phyloP scores from a whole-genome alignment of 2,888 invertebrate genomes.

The Diachrysia chrysitis region DNA sequence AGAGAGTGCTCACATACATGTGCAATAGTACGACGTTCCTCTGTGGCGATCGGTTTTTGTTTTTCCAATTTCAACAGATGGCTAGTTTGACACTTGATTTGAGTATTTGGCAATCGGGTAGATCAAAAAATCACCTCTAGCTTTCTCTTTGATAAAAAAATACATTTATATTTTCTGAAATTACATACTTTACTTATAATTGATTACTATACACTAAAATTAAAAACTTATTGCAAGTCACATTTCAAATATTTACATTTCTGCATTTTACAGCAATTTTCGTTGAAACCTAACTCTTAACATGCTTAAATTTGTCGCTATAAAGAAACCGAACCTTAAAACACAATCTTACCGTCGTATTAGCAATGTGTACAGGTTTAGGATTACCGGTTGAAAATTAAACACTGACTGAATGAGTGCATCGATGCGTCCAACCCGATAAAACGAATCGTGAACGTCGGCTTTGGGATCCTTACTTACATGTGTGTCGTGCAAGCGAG shows the following conservation, averaged over 20 bases:
- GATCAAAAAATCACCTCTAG: neutral
- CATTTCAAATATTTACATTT: too few relatives aligned
- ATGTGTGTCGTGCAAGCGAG: constrained; percentile 71
- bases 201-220: too few relatives aligned
- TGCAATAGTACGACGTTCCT: constrained; percentile 25
- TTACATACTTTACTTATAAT: too few relatives aligned
- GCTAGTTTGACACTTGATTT: constrained; percentile 9
- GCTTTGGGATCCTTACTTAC: constrained; percentile 65
- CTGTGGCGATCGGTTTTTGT: constrained; percentile 25
- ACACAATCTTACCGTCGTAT: constrained; percentile 63
- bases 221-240: too few relatives aligned
- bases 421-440: constrained; percentile 79
- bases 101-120: constrained; percentile 9
- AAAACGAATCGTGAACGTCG: constrained; percentile 79
- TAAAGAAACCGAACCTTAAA: constrained; percentile 58
- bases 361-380: constrained; percentile 69
- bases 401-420: constrained; percentile 72
- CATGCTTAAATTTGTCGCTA: constrained; percentile 13
- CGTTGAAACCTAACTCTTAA: too few relatives aligned
- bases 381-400: constrained; percentile 72
- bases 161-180: too few relatives aligned
- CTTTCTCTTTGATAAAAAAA: neutral
- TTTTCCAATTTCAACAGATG: neutral
- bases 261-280: too few relatives aligned
- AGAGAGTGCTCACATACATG: constrained; percentile 57